Evolutionary conservation across 1,140 invertebrate genomes (phyloP).

Genomic region (Diorhabda elongata): DNA sequence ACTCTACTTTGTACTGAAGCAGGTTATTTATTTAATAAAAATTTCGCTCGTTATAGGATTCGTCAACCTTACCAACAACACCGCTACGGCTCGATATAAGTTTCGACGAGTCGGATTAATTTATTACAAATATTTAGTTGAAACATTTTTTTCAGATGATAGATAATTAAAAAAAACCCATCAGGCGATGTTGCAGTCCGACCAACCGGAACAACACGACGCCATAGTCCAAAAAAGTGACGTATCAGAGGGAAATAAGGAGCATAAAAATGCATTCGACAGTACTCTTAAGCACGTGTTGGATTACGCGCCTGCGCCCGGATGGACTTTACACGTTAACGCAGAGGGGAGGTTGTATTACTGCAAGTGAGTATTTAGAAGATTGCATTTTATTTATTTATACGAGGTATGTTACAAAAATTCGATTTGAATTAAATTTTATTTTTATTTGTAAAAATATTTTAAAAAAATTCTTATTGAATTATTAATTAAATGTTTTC

Average conservation of each 20-base stretch:
- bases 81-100: too few relatives aligned
- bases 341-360: constrained; percentile 71
- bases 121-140: too few relatives aligned
- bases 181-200: background rate
- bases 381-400: background rate
- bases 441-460: too few relatives aligned
- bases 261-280: constrained; percentile 12
- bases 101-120: too few relatives aligned
- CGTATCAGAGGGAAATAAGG: background rate
- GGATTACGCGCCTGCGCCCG: constrained; percentile 48
- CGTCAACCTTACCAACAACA: too few relatives aligned
- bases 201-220: constrained; percentile 3
- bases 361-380: constrained; percentile 65
- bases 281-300: constrained; percentile 36
- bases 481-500: too few relatives aligned
- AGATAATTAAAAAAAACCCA: background rate
- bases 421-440: too few relatives aligned
- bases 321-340: constrained; percentile 69
- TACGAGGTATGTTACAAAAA: background rate
- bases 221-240: background rate
- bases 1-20: too few relatives aligned
- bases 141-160: too few relatives aligned
- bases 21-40: too few relatives aligned
- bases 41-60: too few relatives aligned
- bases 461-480: too few relatives aligned